phyloP scores from a whole-genome alignment of 2,797 vertebrate species.

The Pseudochromis fuscus region DNA sequence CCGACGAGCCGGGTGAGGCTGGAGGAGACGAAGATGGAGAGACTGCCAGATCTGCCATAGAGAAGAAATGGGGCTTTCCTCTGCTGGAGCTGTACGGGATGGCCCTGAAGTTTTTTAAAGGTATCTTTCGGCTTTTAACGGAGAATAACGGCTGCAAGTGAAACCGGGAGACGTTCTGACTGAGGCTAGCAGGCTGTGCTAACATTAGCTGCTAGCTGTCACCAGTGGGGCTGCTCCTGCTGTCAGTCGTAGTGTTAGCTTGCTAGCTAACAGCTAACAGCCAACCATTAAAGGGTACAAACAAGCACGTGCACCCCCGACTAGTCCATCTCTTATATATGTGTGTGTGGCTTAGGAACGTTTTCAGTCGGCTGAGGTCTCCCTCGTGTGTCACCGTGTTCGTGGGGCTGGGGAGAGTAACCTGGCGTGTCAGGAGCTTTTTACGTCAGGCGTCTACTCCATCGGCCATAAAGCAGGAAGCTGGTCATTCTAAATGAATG shows the following conservation, averaged over 20 bases:
- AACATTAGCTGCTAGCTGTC: conserved; percentile 76
- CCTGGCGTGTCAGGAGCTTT: neutral
- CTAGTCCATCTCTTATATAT: neutral
- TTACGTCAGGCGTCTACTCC: conserved; percentile 7
- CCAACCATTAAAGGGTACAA: conserved; percentile 1
- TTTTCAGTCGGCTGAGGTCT: neutral
- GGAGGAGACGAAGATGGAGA: conserved; percentile 81
- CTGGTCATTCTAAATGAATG: neutral
- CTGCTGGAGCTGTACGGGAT: conserved; percentile 93
- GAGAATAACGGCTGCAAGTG: no score
- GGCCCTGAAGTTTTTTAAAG: conserved; percentile 96
- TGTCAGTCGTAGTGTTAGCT: conserved; percentile 57
- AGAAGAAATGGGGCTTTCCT: conserved; percentile 94
- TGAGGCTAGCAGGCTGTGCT: conserved; percentile 53
- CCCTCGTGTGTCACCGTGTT: neutral
- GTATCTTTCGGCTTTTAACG: no score
- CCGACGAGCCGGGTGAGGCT: conserved; percentile 54
- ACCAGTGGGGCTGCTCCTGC: conserved; percentile 41
- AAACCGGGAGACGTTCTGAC: neutral
- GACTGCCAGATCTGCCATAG: conserved; percentile 81
- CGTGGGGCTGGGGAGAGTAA: neutral
- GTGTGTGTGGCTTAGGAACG: neutral
- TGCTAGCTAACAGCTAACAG: conserved; percentile 42
- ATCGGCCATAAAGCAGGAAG: neutral
- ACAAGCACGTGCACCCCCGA: neutral